phyloP scores from a whole-genome alignment of 1,140 invertebrate genomes.

The Callitettix versicolor region DNA sequence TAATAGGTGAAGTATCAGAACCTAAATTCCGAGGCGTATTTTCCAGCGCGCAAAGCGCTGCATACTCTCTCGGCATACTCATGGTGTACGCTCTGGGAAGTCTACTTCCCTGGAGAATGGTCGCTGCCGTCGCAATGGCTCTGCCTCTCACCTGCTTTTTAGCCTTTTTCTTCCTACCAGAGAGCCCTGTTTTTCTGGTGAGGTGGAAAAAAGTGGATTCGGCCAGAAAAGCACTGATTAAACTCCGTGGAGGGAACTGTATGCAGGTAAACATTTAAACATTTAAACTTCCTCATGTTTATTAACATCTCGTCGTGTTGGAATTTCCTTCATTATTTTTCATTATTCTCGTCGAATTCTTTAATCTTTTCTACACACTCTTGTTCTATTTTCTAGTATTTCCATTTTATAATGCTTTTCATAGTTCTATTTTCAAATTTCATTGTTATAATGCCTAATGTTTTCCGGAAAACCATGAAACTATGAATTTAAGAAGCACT shows the following conservation, averaged over 20 bases:
- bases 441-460: too few relatives aligned
- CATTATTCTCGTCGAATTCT: too few relatives aligned
- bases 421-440: too few relatives aligned
- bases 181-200: slow-evolving; percentile 60
- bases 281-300: background rate
- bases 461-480: too few relatives aligned
- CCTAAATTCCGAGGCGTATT: slow-evolving; percentile 52
- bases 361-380: too few relatives aligned
- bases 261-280: slow-evolving; percentile 5
- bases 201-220: slow-evolving; percentile 45
- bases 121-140: slow-evolving; percentile 47
- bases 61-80: slow-evolving; percentile 59
- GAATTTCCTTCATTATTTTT: too few relatives aligned
- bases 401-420: too few relatives aligned
- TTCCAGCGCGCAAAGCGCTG: slow-evolving; percentile 50
- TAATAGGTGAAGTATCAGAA: slow-evolving; percentile 60
- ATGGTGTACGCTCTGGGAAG: slow-evolving; percentile 55
- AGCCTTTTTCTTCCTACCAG: slow-evolving; percentile 49
- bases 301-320: background rate
- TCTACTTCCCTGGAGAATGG: slow-evolving; percentile 47
- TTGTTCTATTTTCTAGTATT: too few relatives aligned
- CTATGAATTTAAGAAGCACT: too few relatives aligned
- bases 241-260: slow-evolving; percentile 48
- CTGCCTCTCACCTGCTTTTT: slow-evolving; percentile 45
- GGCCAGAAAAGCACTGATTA: slow-evolving; percentile 50